Base-by-base conservation (phyloP, 2,888 invertebrate genomes). In the Lasioglossum zephyrum region DNA sequence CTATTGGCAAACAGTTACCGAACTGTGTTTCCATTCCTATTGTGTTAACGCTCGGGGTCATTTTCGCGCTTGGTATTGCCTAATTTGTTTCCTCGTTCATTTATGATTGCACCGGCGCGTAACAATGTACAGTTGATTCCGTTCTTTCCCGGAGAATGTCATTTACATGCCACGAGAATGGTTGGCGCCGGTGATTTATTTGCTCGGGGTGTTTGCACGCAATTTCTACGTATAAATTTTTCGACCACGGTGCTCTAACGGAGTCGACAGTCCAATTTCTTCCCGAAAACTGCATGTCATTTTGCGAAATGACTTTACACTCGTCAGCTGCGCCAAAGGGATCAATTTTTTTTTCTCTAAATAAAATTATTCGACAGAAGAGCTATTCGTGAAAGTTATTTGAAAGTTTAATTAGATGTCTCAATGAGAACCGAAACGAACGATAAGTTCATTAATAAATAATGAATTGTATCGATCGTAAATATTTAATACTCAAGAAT, bases 71-170 rank as follows among this genome's bases (percentile, higher is more conserved):
- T 5, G 9, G 13, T 16, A 60, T 60, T 60, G 60, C 60, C 60
- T 60, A 60, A 60, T 60, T 60, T 60, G 60, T 60, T 60, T 60
- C 26, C 60, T 26, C 60, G 60, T 60, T 60, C 60, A 60, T 60
- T 60, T 60, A 60, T 26, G 31, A 31, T 60, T 60, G 11, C 26
- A 60, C 13, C 26, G 26, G 5, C 13, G 13, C 26, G 26, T 16
- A 60, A 60, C 60, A 60, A 60, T 31, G 60, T 60, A 60, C 16
- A 60, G 60, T 60, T 60, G 60, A 60, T 60, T 60, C 31, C 60
- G 60, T 60, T 60, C 60, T 26, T 60, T 60, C 60, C 60, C 26
- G 60, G 26, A 26, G 60, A 60, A 60, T 31, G 60, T 31, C 26
- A 60, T 60, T 60, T 26, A 60, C 26, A 60, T 60, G 60, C 26